Conservation (phyloP, 2,797 vertebrate genomes). For the Myotis daubentonii region DNA sequence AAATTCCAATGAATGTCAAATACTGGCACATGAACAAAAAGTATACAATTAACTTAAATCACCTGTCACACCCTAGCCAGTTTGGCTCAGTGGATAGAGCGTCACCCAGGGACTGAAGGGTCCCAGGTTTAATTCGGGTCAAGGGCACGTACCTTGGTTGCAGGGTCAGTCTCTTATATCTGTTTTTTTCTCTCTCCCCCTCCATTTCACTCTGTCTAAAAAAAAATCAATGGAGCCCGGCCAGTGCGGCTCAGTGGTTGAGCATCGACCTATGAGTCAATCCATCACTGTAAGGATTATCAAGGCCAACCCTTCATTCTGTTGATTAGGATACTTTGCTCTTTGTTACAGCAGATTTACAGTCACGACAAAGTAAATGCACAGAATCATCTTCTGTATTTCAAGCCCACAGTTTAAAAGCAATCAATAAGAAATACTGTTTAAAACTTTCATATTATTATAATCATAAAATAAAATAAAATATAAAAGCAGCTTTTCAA, state of each 20-base stretch:
- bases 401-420: background rate
- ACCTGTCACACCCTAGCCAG: background rate
- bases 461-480: slow-evolving; percentile 32
- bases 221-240: too few relatives aligned
- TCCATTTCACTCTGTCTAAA: too few relatives aligned
- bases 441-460: slow-evolving; percentile 31
- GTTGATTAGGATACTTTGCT: background rate
- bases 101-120: too few relatives aligned
- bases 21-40: background rate
- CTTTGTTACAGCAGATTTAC: background rate
- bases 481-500: slow-evolving; percentile 54
- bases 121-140: too few relatives aligned
- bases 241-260: too few relatives aligned
- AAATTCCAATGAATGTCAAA: slow-evolving; percentile 18
- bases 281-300: background rate
- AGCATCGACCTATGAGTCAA: too few relatives aligned
- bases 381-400: background rate
- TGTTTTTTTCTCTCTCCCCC: too few relatives aligned
- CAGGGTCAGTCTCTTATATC: too few relatives aligned
- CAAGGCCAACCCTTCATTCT: background rate
- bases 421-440: background rate
- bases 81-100: too few relatives aligned
- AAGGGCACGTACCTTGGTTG: too few relatives aligned
- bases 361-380: background rate
- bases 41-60: slow-evolving; percentile 2